These are phyloP conservation scores for Ethmia dodecea DNA, from an alignment of 2,888 invertebrate species.

Conservation along the genomic window DNA sequence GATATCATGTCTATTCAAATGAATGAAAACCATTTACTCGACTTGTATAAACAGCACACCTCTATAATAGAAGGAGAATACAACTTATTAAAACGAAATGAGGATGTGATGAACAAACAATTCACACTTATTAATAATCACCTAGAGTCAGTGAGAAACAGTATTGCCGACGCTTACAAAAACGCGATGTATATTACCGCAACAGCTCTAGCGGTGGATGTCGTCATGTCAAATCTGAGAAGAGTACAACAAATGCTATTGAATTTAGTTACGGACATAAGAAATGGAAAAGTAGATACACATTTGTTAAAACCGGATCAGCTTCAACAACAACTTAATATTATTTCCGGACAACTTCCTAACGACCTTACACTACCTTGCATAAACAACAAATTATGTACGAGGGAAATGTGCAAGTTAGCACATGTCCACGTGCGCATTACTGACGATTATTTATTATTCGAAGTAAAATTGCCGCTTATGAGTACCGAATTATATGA, in stretches of 20 bases:
- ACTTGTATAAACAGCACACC: constrained; percentile 12
- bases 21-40: constrained; percentile 9
- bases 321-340: constrained; percentile 5
- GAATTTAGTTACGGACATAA: constrained; percentile 3
- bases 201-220: not conserved
- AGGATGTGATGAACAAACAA: constrained; percentile 6
- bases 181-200: not conserved
- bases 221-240: not conserved
- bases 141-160: not conserved
- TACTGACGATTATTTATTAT: not conserved
- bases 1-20: constrained; percentile 2
- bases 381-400: not conserved
- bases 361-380: constrained; percentile 5
- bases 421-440: not conserved
- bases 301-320: constrained; percentile 5
- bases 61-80: constrained; percentile 11
- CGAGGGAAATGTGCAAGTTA: not conserved
- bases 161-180: not conserved
- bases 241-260: not conserved
- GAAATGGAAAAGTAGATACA: constrained; percentile 6
- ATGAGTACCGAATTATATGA: not conserved
- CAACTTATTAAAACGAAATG: constrained; percentile 8
- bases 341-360: constrained; percentile 7
- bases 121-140: not conserved
- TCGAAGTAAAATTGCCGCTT: not conserved